A percentile compares a stretch with the other conserved stretches of the same genome.
Conservation (phyloP, 1,140 invertebrate species). For the Dolichoris vasculosae region DNA sequence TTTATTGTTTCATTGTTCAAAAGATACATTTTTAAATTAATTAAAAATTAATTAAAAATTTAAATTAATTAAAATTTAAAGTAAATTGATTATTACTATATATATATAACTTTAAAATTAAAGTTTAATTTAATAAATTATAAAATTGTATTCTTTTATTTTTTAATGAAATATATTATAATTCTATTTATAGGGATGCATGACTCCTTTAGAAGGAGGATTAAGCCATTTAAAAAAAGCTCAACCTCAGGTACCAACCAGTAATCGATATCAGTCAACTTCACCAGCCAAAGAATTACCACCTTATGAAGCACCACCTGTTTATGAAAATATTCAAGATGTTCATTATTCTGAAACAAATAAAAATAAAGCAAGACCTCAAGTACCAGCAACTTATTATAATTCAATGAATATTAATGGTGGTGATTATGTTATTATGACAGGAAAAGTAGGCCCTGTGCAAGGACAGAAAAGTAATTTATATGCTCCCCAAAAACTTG, state of each 20-base stretch:
- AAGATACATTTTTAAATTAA: no score
- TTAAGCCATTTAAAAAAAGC: constrained; percentile 72
- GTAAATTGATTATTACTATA: no score
- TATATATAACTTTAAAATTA: no score
- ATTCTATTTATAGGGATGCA: constrained; percentile 7
- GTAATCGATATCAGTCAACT: constrained; percentile 73
- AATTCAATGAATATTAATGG: constrained; percentile 70
- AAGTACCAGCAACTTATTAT: constrained; percentile 70
- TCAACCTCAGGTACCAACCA: constrained; percentile 82
- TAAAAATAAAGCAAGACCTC: constrained; percentile 72
- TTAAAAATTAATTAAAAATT: no score
- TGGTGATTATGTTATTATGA: constrained; percentile 73
- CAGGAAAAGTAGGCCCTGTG: constrained; percentile 65
- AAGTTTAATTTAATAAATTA: background rate
- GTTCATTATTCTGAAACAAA: constrained; percentile 69
- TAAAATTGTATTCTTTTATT: background rate
- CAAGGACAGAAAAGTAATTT: constrained; percentile 57
- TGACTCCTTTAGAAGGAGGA: constrained; percentile 11
- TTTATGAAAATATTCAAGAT: constrained; percentile 84
- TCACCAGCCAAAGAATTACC: constrained; percentile 73
- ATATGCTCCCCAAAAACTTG: constrained; percentile 61
- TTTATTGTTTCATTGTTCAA: no score
- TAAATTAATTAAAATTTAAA: no score
- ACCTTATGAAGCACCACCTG: constrained; percentile 78
- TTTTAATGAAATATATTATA: background rate